Percentiles rank a stretch among this genome's conserved stretches.
Evolutionary conservation across 1,140 invertebrate genomes (phyloP).

Genomic region (Aphidius gifuensis): DNA sequence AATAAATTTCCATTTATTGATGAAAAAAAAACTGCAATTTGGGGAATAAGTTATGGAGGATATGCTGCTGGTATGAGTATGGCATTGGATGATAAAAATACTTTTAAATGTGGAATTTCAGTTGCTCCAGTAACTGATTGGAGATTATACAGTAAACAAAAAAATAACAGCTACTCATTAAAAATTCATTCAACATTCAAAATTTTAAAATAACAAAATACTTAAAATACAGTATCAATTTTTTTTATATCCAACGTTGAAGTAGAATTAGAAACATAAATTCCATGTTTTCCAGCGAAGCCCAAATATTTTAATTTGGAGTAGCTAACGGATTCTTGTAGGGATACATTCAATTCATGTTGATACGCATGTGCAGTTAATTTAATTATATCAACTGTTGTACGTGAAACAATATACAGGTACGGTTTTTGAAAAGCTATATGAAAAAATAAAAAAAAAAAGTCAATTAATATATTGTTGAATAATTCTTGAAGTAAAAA

Average conservation of each 20-base stretch:
- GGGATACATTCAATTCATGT: constrained; percentile 34
- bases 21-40: neutral
- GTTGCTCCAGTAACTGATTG: too few relatives aligned
- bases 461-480: constrained; percentile 4
- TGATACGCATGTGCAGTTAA: constrained; percentile 47
- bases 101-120: too few relatives aligned
- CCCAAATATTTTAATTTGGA: constrained; percentile 61
- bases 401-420: constrained; percentile 74
- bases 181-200: too few relatives aligned
- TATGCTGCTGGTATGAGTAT: too few relatives aligned
- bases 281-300: constrained; percentile 49
- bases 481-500: neutral
- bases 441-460: constrained; percentile 33
- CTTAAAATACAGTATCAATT: constrained; percentile 37
- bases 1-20: neutral
- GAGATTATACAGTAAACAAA: too few relatives aligned
- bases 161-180: too few relatives aligned
- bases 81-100: too few relatives aligned
- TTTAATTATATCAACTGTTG: constrained; percentile 63
- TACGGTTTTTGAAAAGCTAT: constrained; percentile 71
- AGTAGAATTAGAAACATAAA: constrained; percentile 51
- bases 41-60: too few relatives aligned
- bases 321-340: constrained; percentile 54
- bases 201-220: constrained; percentile 24
- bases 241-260: constrained; percentile 47